A percentile compares a stretch with the other conserved stretches of the same genome.
These are phyloP conservation scores for Pteromalus puparum DNA, from an alignment of 1,140 invertebrate genomes.

Conservation along the genomic window DNA sequence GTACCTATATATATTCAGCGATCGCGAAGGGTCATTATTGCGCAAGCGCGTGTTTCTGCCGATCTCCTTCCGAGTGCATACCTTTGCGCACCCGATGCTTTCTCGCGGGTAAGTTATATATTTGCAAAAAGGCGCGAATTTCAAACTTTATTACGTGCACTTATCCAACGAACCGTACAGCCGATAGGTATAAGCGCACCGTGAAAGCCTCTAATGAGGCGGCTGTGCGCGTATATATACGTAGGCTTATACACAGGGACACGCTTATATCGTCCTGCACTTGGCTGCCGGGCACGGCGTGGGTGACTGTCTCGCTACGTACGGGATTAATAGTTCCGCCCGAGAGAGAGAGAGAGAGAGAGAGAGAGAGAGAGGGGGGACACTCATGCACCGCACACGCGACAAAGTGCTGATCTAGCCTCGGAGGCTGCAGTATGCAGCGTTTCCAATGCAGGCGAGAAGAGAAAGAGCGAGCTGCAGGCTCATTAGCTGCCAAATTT, in stretches of 20 bases:
- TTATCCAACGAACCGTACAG: neutral
- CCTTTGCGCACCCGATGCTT: no score
- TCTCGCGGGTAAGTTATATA: neutral
- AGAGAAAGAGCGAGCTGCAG: neutral
- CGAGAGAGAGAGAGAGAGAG: neutral
- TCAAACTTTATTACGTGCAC: neutral
- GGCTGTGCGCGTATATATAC: conserved; percentile 14
- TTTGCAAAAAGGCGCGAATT: neutral
- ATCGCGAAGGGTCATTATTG: no score
- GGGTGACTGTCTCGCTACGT: conserved; percentile 45
- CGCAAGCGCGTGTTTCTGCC: neutral
- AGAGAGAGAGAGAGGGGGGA: neutral
- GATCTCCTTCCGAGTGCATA: neutral
- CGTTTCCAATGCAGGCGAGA: neutral
- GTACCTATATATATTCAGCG: neutral
- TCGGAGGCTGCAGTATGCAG: neutral
- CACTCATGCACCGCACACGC: conserved; percentile 35
- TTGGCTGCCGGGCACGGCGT: conserved; percentile 17
- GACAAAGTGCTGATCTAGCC: conserved; percentile 15
- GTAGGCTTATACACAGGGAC: conserved; percentile 9
- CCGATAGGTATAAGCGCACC: neutral
- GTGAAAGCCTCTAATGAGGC: conserved; percentile 50
- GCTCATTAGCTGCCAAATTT: conserved; percentile 52
- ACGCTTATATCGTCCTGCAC: conserved; percentile 17
- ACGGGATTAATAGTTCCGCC: conserved; percentile 54